Evolutionary conservation across 2,888 invertebrate genomes (phyloP), one percentile per base, ranked within the genome.

Genomic region (Polyploca ridens): DNA sequence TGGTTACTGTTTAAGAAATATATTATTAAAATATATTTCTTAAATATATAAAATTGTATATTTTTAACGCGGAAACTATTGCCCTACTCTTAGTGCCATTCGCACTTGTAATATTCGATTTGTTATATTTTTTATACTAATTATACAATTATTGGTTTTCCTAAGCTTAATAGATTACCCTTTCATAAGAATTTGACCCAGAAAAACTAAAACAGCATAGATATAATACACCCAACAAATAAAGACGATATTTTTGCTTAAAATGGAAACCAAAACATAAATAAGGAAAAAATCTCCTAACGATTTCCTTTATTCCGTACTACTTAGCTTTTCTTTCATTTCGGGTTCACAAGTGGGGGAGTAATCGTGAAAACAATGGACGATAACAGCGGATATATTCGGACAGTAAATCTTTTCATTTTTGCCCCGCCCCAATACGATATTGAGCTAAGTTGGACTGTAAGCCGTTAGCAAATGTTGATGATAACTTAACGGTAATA

Each of bases 291-390:
- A 70, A 68, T 62, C 65, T 63, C 67, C 67, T 64, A 72, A 72
- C 73, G 64, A 70, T 68, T 69, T 75, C 69, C 75, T 73, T 73
- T 73, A 72, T 75, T 69, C 69, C 69, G 64, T 70, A 70, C 74
- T 82, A 76, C 75, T 80, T 73, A 78, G 74, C 68, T 72, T 74
- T 77, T 70, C 69, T 71, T 59, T 60, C 61, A 70, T 68, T 68
- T 66, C 46, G 19, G 60, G 64, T 64, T 62, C 68, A 65, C 73
- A 64, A 69, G 66, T 66, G 69, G 63, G 65, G 66, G 66, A 68
- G 63, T 66, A 75, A 68, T 65, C 69, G 72, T 69, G 73, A 70
- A 81, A 79, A 81, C 75, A 79, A 79, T 76, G 69, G 69, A 66
- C 69, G 68, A 66, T 75, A 73, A 73, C 71, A 68, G 71, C 66